These are phyloP conservation scores for Pachypanchax playfairii DNA, from an alignment of 2,113 vertebrate species.

Conservation along the genomic window DNA sequence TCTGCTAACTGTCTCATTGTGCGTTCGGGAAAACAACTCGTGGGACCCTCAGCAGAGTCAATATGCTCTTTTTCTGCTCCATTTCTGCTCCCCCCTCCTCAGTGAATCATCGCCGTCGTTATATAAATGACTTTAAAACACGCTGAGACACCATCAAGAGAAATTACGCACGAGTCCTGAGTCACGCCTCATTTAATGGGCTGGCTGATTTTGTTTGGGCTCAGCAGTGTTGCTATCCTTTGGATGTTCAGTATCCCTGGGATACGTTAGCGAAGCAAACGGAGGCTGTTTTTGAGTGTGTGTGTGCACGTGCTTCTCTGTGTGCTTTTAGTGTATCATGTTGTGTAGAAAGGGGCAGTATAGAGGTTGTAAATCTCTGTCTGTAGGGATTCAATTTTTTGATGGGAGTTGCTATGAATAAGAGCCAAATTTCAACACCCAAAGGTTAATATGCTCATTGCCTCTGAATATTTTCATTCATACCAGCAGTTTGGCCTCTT, in stretches of 20 bases:
- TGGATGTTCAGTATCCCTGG: conserved; percentile 43
- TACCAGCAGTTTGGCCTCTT: conserved; percentile 35
- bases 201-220: conserved; percentile 67
- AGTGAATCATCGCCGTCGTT: conserved; percentile 66
- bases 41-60: conserved; percentile 54
- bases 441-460: conserved; percentile 49
- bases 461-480: conserved; percentile 32
- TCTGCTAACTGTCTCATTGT: conserved; percentile 48
- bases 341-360: not conserved
- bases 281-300: conserved; percentile 7
- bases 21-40: conserved; percentile 49
- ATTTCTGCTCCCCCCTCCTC: conserved; percentile 62
- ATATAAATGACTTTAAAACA: conserved; percentile 74
- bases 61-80: conserved; percentile 71
- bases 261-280: conserved; percentile 37
- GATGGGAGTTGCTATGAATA: conserved; percentile 36
- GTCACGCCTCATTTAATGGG: conserved; percentile 69
- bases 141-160: conserved; percentile 70
- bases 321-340: not conserved
- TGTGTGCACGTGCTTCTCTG: not conserved
- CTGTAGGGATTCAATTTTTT: conserved; percentile 45
- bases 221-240: conserved; percentile 65
- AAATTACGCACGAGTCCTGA: conserved; percentile 64
- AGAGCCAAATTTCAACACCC: conserved; percentile 25
- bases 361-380: conserved; percentile 38